These are phyloP conservation scores for Melierax canorus DNA, from an alignment of 2,113 vertebrate species.

Conservation along the genomic window DNA sequence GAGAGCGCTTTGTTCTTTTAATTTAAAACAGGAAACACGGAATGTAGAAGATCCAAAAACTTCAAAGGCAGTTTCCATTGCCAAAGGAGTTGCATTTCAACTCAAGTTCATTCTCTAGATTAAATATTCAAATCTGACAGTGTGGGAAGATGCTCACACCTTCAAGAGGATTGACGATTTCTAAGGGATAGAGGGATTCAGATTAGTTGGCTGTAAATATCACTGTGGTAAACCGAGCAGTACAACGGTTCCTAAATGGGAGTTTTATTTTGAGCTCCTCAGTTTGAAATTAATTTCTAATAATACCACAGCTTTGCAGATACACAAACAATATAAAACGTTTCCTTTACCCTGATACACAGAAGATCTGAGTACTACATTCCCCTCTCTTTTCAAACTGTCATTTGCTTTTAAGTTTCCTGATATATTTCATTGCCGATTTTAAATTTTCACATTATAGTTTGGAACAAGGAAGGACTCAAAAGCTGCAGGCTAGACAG, in stretches of 20 bases:
- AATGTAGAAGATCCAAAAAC: not conserved
- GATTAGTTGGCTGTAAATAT: not conserved
- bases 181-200: not conserved
- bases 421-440: not conserved
- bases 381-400: not conserved
- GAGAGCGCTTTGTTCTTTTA: not conserved
- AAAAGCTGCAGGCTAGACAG: not conserved
- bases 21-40: not conserved
- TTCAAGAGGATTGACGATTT: not conserved
- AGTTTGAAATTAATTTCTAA: not conserved
- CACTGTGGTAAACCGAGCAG: not conserved
- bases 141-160: slow-evolving; percentile 14
- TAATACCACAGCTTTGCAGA: not conserved
- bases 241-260: not conserved
- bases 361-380: not conserved
- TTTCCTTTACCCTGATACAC: not conserved
- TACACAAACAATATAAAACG: not conserved
- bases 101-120: not conserved
- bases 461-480: not conserved
- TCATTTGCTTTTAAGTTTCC: not conserved
- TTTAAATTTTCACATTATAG: not conserved
- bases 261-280: slow-evolving; percentile 5
- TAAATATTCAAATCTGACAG: slow-evolving; percentile 24
- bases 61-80: slow-evolving; percentile 40
- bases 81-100: slow-evolving; percentile 25